Evolutionary conservation across 1,140 invertebrate species (phyloP).

Genomic region (Leptinotarsa texana): DNA sequence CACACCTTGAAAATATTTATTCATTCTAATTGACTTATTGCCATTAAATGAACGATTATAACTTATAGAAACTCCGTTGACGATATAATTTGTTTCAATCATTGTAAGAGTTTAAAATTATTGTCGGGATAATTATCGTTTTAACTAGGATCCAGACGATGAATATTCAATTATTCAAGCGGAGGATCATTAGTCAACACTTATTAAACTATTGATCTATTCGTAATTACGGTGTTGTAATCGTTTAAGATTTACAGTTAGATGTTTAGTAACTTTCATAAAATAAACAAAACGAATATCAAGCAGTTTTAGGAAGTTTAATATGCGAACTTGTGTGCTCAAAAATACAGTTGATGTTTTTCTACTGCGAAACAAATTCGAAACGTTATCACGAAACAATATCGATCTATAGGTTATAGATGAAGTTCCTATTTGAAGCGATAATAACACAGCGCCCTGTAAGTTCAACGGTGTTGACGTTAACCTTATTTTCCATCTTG

Average conservation of each 20-base stretch:
- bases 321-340: too few relatives aligned
- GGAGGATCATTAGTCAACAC: not conserved
- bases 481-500: too few relatives aligned
- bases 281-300: too few relatives aligned
- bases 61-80: conserved; percentile 2
- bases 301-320: too few relatives aligned
- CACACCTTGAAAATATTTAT: conserved; percentile 6
- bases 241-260: not conserved
- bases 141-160: not conserved
- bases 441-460: too few relatives aligned
- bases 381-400: too few relatives aligned
- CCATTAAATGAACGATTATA: not conserved
- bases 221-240: not conserved
- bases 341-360: too few relatives aligned
- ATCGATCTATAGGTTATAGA: too few relatives aligned
- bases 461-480: too few relatives aligned
- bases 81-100: not conserved
- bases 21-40: not conserved
- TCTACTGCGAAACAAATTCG: too few relatives aligned
- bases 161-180: not conserved
- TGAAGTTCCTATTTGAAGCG: too few relatives aligned
- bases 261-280: not conserved
- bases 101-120: not conserved
- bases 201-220: not conserved
- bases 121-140: not conserved